Evolutionary conservation across 1,140 invertebrate species (phyloP).

Genomic region (Orchestia grillus): DNA sequence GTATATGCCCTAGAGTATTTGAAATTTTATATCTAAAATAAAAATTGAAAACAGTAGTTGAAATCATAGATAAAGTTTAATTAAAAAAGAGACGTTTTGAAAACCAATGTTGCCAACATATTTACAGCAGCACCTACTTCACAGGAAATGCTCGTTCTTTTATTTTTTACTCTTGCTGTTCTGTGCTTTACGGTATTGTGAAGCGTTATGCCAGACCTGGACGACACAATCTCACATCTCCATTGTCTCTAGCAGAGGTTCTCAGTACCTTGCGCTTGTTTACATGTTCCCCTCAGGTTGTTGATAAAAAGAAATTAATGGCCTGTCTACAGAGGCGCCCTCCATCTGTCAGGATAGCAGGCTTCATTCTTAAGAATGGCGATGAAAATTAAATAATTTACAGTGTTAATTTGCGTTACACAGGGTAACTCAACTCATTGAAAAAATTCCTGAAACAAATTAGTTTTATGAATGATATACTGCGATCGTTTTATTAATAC

Average conservation of each 20-base stretch:
- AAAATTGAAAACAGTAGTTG: background rate
- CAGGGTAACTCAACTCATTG: background rate
- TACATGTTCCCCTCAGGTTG: background rate
- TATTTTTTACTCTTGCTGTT: background rate
- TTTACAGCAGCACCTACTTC: background rate
- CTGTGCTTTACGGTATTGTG: background rate
- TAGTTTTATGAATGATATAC: background rate
- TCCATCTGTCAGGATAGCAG: background rate
- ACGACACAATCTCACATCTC: background rate
- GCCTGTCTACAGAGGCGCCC: background rate
- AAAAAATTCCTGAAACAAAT: background rate
- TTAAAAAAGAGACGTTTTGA: background rate
- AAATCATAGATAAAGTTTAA: background rate
- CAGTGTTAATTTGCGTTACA: background rate
- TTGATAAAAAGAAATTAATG: background rate
- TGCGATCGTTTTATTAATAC: background rate
- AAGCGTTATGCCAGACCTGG: background rate
- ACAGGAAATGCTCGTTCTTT: background rate
- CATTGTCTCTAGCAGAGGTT: background rate
- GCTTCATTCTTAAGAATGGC: background rate
- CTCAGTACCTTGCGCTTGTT: background rate
- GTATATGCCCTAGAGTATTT: background rate
- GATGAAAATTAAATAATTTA: background rate
- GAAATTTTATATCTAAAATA: background rate
- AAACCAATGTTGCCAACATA: background rate